Percentiles rank a stretch among this genome's conserved stretches.
Conservation (phyloP, 2,797 vertebrate species). For the Sebastes kiyomatsui region DNA sequence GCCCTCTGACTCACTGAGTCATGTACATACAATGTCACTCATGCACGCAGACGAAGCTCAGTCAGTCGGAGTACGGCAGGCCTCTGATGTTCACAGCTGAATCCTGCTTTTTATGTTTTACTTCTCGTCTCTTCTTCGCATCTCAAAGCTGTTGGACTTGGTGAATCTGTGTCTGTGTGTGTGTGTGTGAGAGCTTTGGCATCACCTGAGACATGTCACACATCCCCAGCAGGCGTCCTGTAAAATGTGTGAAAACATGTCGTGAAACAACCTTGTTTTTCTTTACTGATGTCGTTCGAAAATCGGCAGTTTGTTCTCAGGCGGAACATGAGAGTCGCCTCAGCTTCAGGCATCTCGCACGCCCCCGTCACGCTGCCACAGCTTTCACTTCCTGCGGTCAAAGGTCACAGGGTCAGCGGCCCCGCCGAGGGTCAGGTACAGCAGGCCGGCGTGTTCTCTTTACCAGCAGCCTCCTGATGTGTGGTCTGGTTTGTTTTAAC, state of each 20-base stretch:
- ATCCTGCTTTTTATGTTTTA: not conserved
- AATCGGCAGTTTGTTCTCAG: conserved; percentile 38
- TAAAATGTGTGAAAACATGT: conserved; percentile 50
- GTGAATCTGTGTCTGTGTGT: not conserved
- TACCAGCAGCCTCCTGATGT: conserved; percentile 64
- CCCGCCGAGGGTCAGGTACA: conserved; percentile 67
- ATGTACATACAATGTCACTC: conserved; percentile 34
- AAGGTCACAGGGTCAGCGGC: conserved; percentile 70
- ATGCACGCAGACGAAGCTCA: conserved; percentile 5
- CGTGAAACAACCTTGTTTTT: conserved; percentile 40
- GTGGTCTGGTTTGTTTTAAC: conserved; percentile 80
- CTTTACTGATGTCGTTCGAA: conserved; percentile 5
- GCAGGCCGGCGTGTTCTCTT: conserved; percentile 19
- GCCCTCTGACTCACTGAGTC: conserved; percentile 62
- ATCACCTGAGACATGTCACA: conserved; percentile 51
- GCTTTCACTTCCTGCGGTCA: conserved; percentile 76
- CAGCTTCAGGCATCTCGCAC: conserved; percentile 70
- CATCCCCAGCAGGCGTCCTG: conserved; percentile 3
- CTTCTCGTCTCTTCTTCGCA: not conserved
- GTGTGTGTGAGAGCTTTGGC: not conserved
- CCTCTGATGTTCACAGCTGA: not conserved
- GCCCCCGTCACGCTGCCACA: conserved; percentile 54
- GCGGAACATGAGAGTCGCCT: conserved; percentile 25
- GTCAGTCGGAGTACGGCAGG: not conserved
- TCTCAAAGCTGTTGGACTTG: not conserved